A percentile compares a stretch with the other conserved stretches of the same genome.
Conservation (phyloP, 2,113 vertebrate genomes). For the Syngnathus typhle region DNA sequence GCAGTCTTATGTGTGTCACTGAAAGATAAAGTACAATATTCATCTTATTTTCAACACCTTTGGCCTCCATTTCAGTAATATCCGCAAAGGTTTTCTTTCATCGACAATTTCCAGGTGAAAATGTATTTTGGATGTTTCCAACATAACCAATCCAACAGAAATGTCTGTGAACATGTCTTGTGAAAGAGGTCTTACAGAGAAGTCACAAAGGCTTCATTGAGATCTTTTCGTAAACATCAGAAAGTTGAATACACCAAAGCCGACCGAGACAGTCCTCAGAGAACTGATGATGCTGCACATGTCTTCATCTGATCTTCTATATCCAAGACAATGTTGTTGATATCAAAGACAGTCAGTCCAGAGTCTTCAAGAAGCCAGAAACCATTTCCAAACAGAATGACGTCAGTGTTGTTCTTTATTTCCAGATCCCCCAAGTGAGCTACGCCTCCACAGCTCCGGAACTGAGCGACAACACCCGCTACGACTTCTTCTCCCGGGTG, state of each 20-base stretch:
- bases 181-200: background rate
- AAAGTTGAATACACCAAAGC: background rate
- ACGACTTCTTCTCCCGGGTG: conserved; percentile 96
- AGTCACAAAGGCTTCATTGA: background rate
- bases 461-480: conserved; percentile 94
- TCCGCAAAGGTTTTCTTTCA: background rate
- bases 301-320: background rate
- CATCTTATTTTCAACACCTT: conserved; percentile 1
- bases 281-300: background rate
- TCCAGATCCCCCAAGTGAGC: conserved; percentile 98
- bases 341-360: background rate
- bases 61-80: background rate
- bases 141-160: background rate
- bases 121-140: background rate
- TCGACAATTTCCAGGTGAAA: background rate
- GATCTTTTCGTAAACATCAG: background rate
- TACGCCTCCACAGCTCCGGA: conserved; percentile 98
- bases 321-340: background rate
- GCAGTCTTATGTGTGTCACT: background rate
- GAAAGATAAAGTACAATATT: background rate
- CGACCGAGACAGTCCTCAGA: background rate
- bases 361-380: background rate
- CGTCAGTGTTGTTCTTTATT: conserved; percentile 30
- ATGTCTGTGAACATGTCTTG: background rate
- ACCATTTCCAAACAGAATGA: background rate